Percentiles rank a stretch among this genome's conserved stretches.
Evolutionary conservation across 2,797 vertebrate species (phyloP).

Genomic region (Thripadectes ignobilis): DNA sequence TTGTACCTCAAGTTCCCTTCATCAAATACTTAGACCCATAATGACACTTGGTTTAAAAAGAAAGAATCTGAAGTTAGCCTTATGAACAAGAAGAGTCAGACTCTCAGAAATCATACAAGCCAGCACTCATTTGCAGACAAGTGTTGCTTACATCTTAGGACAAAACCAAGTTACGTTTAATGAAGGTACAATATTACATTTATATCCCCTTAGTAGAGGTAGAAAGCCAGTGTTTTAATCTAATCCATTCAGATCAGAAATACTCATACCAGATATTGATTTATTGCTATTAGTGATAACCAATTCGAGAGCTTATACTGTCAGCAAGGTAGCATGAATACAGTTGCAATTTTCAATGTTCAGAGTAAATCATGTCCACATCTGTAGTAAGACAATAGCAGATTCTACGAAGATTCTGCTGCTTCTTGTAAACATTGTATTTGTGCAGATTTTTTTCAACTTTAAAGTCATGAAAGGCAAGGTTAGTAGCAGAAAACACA

Average conservation of each 20-base stretch:
- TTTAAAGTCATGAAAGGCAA: conserved; percentile 74
- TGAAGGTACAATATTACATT: conserved; percentile 65
- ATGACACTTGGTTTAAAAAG: not conserved
- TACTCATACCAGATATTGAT: conserved; percentile 71
- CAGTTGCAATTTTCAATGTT: conserved; percentile 68
- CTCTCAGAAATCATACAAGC: not conserved
- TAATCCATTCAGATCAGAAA: conserved; percentile 68
- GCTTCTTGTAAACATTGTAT: conserved; percentile 79
- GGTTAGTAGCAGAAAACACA: conserved; percentile 75
- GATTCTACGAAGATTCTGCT: conserved; percentile 72
- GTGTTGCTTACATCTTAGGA: not conserved
- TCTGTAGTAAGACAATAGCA: conserved; percentile 73
- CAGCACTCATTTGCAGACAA: not conserved
- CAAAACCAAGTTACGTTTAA: conserved; percentile 40
- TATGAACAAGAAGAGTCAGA: not conserved
- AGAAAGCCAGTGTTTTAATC: conserved; percentile 64
- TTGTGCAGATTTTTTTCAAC: conserved; percentile 75
- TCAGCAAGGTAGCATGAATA: conserved; percentile 68
- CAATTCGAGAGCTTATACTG: conserved; percentile 69
- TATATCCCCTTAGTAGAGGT: conserved; percentile 52
- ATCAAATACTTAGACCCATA: not conserved
- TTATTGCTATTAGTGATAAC: conserved; percentile 78
- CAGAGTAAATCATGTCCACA: conserved; percentile 64
- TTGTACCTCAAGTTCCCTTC: not conserved
- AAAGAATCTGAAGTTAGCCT: not conserved